Evolutionary conservation across 1,140 invertebrate genomes (phyloP).

Genomic region (Elysia chlorotica): DNA sequence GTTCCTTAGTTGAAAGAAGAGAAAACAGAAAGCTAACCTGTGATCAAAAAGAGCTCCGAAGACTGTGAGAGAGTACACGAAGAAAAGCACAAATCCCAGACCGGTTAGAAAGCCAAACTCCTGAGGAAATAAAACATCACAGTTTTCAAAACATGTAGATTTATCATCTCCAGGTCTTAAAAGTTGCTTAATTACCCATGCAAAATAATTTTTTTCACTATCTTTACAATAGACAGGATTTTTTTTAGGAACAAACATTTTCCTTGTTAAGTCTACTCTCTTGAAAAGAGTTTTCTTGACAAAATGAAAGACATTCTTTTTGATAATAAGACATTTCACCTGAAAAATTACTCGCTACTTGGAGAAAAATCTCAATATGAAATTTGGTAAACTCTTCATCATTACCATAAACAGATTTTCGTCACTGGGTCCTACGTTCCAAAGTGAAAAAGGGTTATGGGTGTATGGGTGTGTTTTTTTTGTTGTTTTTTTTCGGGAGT

Average conservation of each 20-base stretch:
- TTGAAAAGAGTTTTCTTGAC: no score
- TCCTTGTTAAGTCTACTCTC: neutral
- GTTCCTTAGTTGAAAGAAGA: neutral
- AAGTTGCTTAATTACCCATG: neutral
- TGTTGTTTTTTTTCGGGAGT: no score
- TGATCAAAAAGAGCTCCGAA: slow-evolving; percentile 24
- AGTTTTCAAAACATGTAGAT: neutral
- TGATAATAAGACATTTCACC: no score
- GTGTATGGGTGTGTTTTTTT: no score
- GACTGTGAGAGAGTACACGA: slow-evolving; percentile 3
- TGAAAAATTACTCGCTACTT: no score
- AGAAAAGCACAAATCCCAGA: neutral
- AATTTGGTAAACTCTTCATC: no score
- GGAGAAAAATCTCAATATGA: no score
- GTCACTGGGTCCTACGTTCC: no score
- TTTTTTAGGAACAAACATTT: neutral
- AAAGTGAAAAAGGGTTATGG: no score
- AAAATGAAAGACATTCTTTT: no score
- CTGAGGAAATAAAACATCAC: neutral
- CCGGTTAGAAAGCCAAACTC: neutral
- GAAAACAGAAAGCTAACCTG: neutral
- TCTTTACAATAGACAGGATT: neutral
- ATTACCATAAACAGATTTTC: no score
- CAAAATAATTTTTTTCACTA: neutral
- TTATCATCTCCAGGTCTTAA: no score